Conservation (phyloP, 2,888 invertebrate species). For the Phlogophora meticulosa region DNA sequence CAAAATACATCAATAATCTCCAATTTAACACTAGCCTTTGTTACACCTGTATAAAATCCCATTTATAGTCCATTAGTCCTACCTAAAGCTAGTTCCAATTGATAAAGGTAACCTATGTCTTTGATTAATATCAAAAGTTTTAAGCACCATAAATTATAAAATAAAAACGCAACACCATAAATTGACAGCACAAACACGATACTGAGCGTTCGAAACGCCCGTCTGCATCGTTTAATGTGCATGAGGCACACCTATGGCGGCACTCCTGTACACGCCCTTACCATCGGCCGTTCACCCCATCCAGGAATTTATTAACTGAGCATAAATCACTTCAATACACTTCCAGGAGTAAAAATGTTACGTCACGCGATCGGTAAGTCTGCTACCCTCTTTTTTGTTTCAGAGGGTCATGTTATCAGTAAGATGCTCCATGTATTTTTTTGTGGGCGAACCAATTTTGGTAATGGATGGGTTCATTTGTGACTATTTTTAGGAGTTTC, state of each 20-base stretch:
- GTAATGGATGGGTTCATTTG: conserved; percentile 57
- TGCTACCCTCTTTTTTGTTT: conserved; percentile 75
- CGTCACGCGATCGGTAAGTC: conserved; percentile 77
- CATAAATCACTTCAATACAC: conserved; percentile 78
- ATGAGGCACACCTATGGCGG: conserved; percentile 73
- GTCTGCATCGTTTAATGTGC: conserved; percentile 69
- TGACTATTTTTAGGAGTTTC: conserved; percentile 34
- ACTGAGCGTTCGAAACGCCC: conserved; percentile 36
- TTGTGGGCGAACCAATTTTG: conserved; percentile 53
- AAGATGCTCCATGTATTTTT: conserved; percentile 44
- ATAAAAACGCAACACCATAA: not conserved
- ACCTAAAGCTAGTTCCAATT: too few species aligned
- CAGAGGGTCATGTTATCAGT: conserved; percentile 66
- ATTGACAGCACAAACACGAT: conserved; percentile 9
- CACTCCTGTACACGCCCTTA: conserved; percentile 76
- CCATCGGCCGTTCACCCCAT: conserved; percentile 77
- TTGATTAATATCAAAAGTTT: too few species aligned
- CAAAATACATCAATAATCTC: too few species aligned
- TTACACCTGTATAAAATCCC: too few species aligned
- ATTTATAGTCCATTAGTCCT: too few species aligned
- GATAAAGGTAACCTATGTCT: too few species aligned
- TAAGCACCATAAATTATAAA: not conserved
- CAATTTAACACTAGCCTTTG: too few species aligned
- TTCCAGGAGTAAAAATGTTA: conserved; percentile 72
- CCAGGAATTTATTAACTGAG: conserved; percentile 84